phyloP scores from a whole-genome alignment of 2,888 invertebrate genomes.

The Tipula confusa region DNA sequence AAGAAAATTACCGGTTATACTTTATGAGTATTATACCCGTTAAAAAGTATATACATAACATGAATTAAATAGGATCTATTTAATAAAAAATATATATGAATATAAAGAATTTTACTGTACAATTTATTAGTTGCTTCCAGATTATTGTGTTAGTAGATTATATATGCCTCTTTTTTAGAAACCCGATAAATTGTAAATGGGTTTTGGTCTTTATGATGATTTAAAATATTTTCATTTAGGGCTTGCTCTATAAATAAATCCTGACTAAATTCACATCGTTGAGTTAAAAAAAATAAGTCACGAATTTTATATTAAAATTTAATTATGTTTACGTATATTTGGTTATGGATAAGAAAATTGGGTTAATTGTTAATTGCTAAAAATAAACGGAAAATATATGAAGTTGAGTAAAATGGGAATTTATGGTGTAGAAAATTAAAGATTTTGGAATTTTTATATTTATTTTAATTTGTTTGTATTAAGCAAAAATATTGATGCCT shows the following conservation, averaged over 20 bases:
- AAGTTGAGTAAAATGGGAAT: not conserved
- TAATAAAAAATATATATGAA: too few relatives aligned
- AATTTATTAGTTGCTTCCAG: not conserved
- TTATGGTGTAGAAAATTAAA: not conserved
- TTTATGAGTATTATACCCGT: not conserved
- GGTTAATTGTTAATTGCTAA: not conserved
- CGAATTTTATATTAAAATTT: not conserved
- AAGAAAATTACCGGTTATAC: conserved; percentile 25
- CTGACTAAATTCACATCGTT: not conserved
- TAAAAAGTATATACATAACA: conserved; percentile 7
- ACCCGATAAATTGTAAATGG: not conserved
- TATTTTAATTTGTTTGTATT: not conserved
- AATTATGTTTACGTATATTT: not conserved
- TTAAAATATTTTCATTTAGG: not conserved
- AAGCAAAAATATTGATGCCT: too few relatives aligned
- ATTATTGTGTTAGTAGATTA: not conserved
- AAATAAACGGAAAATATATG: too few relatives aligned
- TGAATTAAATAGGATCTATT: not conserved
- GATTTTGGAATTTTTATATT: not conserved
- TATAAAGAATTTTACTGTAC: not conserved
- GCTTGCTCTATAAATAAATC: not conserved
- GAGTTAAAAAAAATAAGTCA: not conserved
- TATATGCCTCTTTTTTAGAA: not conserved
- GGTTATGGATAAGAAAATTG: not conserved
- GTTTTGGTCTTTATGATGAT: not conserved